Evolutionary conservation across 1,140 invertebrate species (phyloP), one percentile per base, ranked within the genome.

Genomic region (Zophobas morio): DNA sequence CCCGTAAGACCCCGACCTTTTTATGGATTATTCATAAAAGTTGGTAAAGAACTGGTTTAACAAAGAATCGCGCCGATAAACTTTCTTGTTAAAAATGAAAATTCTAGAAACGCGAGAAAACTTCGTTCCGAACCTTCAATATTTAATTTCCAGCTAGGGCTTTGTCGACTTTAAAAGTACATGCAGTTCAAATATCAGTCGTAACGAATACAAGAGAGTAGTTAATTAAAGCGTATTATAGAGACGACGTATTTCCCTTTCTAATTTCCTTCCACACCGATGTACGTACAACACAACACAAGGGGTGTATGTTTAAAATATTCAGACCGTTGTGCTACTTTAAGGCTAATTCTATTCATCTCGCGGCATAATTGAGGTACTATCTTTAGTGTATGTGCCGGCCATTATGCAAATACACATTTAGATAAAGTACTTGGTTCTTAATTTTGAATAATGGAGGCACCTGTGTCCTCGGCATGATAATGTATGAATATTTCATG

Each of bases 401-500:
- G 60, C 39, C 37, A 66, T 66, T 66, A 66, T 66, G 60, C 60
- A 66, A 66, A 66, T 66, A 42, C n/a, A 33, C 60, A 66, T 66
- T 42, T n/a, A 42, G 60, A 66, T 66, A 66, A 66, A 66, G 60
- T 66, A 66, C n/a, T 66, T 33, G 60, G 37, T 66, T 66, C 60
- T 66, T 66, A 66, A 42, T 66, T 66, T 66, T 66, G 60, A 66
- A 66, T 66, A 66, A 66, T 42, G 60, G n/a, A 33, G 60, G 36
- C 20, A 66, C n/a, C 60, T 40, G 39, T 8, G 56, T 33, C 35
- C 6, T 20, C 60, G 4, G 6, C 49, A 51, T 20, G 49, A 51
- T 51, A 51, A 51, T 66, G 36, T 66, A 66, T 66, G 60, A 66
- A 66, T 66, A 66, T 66, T 66, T 66, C 60, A 66, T 39, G n/a